A percentile compares a stretch with the other conserved stretches of the same genome.
These are phyloP conservation scores for Siniperca knerii DNA, from an alignment of 2,113 vertebrate species.

Conservation along the genomic window DNA sequence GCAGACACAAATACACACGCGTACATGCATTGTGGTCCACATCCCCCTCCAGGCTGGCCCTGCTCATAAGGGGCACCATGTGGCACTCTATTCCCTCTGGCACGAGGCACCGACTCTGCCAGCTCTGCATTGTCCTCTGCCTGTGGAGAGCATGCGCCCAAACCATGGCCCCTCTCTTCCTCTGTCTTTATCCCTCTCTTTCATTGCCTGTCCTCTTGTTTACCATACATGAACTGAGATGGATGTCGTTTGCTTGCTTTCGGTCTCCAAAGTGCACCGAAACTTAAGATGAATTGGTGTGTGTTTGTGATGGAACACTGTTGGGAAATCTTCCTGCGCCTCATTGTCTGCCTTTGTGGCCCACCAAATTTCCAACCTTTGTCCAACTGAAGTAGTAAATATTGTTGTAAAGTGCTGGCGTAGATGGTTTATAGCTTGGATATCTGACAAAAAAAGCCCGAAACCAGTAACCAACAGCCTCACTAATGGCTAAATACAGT, in stretches of 20 bases:
- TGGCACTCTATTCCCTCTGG: constrained; percentile 86
- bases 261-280: constrained; percentile 65
- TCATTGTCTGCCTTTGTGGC: constrained; percentile 73
- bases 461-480: constrained; percentile 15
- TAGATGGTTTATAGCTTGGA: constrained; percentile 15
- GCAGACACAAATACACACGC: constrained; percentile 52
- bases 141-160: constrained; percentile 76
- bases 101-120: constrained; percentile 80
- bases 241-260: constrained; percentile 65
- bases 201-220: constrained; percentile 56
- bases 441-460: constrained; percentile 6
- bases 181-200: constrained; percentile 38
- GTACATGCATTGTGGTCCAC: constrained; percentile 63
- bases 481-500: not conserved
- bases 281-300: constrained; percentile 74
- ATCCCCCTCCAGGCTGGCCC: constrained; percentile 80
- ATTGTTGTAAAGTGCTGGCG: constrained; percentile 34
- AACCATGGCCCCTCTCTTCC: constrained; percentile 56
- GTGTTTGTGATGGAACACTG: constrained; percentile 63
- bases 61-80: constrained; percentile 86
- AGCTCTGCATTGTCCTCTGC: constrained; percentile 84
- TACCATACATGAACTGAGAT: constrained; percentile 64
- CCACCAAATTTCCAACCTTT: constrained; percentile 57
- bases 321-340: constrained; percentile 66
- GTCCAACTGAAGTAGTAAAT: constrained; percentile 52